Conservation (phyloP, 2,888 invertebrate genomes). For the Galeopsomyia nigrocyanea region DNA sequence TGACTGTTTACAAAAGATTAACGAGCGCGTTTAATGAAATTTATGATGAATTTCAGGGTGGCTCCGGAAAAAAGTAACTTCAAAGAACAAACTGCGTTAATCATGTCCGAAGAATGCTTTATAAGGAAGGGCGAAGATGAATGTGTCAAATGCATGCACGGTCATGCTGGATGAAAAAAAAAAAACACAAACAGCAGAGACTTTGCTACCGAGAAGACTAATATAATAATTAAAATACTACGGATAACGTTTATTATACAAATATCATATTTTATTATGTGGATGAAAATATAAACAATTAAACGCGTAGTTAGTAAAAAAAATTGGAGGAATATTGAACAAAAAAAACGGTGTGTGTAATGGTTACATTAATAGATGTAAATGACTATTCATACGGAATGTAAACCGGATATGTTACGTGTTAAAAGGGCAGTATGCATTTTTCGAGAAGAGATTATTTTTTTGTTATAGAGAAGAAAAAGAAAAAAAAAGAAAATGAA, state of each 20-base stretch:
- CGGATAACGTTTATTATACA: slow-evolving; percentile 64
- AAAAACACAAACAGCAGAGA: slow-evolving; percentile 56
- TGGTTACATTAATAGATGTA: slow-evolving; percentile 54
- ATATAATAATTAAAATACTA: slow-evolving; percentile 62
- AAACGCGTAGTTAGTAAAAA: slow-evolving; percentile 57
- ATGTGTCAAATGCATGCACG: slow-evolving; percentile 56
- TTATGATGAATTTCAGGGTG: slow-evolving; percentile 68
- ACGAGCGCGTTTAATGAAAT: neutral
- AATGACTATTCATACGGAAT: slow-evolving; percentile 50
- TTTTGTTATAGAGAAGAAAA: slow-evolving; percentile 45
- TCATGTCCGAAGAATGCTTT: slow-evolving; percentile 45
- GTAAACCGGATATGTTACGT: slow-evolving; percentile 47
- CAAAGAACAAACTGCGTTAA: slow-evolving; percentile 61
- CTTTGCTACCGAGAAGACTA: slow-evolving; percentile 65
- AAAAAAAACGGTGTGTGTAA: slow-evolving; percentile 55
- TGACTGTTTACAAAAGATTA: too few species aligned
- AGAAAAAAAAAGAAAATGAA: slow-evolving; percentile 1
- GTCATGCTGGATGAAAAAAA: slow-evolving; percentile 52
- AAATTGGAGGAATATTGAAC: slow-evolving; percentile 51
- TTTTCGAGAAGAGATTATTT: slow-evolving; percentile 51
- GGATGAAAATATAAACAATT: slow-evolving; percentile 62
- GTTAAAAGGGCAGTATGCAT: slow-evolving; percentile 48
- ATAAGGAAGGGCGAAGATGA: slow-evolving; percentile 49
- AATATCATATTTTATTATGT: slow-evolving; percentile 67
- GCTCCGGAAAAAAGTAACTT: slow-evolving; percentile 73